phyloP scores from a whole-genome alignment of 2,797 vertebrate species.

The Buceros bicornis region DNA sequence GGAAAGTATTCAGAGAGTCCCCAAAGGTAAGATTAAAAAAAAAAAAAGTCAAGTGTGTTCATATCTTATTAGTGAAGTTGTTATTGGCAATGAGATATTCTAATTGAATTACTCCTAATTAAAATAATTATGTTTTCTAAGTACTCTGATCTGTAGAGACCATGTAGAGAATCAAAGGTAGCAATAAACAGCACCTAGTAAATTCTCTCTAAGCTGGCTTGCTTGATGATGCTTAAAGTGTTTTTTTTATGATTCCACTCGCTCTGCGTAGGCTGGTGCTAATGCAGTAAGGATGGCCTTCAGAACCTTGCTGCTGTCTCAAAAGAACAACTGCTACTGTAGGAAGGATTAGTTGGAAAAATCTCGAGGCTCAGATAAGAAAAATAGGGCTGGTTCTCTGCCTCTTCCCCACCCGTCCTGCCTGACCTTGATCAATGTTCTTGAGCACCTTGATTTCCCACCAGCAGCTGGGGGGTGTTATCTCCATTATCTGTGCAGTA shows the following conservation, averaged over 20 bases:
- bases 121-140: slow-evolving; percentile 77
- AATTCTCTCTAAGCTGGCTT: slow-evolving; percentile 52
- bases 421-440: background rate
- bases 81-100: slow-evolving; percentile 73
- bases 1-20: slow-evolving; percentile 42
- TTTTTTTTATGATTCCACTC: background rate
- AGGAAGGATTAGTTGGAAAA: background rate
- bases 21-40: slow-evolving; percentile 59
- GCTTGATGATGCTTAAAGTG: slow-evolving; percentile 33
- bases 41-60: slow-evolving; percentile 57
- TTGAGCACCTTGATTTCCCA: background rate
- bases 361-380: background rate
- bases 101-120: slow-evolving; percentile 78
- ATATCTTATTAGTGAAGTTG: slow-evolving; percentile 73
- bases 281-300: background rate
- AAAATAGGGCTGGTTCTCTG: background rate
- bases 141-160: slow-evolving; percentile 73
- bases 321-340: background rate
- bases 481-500: background rate
- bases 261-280: background rate
- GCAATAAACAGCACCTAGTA: slow-evolving; percentile 64
- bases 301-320: background rate
- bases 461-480: background rate
- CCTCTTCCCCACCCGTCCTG: background rate
- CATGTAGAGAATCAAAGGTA: slow-evolving; percentile 63